Evolutionary conservation across 2,888 invertebrate species (phyloP).

Genomic region (Norana najaformis): DNA sequence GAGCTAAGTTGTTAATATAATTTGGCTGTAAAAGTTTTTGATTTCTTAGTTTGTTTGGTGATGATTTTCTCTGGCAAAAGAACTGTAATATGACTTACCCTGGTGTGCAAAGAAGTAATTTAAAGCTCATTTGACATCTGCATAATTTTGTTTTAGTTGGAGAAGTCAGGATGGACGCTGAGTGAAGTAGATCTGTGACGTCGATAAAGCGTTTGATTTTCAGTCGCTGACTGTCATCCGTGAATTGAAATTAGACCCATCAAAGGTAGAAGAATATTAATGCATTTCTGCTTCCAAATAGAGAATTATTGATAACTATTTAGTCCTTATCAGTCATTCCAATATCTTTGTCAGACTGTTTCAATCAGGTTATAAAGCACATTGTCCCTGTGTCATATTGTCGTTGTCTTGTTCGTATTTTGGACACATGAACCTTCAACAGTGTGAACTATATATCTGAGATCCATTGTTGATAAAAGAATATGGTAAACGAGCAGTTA

Average conservation of each 20-base stretch:
- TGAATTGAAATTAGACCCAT: slow-evolving; percentile 60
- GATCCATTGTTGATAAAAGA: background rate
- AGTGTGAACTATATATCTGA: background rate
- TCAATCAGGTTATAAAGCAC: background rate
- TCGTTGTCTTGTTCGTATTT: background rate
- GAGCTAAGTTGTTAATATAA: too few species aligned
- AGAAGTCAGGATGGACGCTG: slow-evolving; percentile 63
- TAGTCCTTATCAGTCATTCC: background rate
- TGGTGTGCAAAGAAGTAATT: background rate
- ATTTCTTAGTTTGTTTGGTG: background rate
- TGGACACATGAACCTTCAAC: too few species aligned
- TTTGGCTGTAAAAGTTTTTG: background rate
- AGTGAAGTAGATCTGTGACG: slow-evolving; percentile 65
- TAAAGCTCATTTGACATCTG: background rate
- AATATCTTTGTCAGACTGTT: background rate
- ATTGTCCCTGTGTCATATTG: too few species aligned
- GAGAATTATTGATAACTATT: background rate
- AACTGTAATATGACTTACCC: background rate
- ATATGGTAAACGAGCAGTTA: background rate
- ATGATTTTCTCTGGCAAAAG: slow-evolving; percentile 1
- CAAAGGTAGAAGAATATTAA: slow-evolving; percentile 56
- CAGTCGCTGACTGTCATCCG: slow-evolving; percentile 64
- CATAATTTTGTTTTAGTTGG: slow-evolving; percentile 28
- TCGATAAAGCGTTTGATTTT: slow-evolving; percentile 67
- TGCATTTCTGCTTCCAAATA: background rate